Percentiles rank a stretch among this genome's conserved stretches.
These are phyloP conservation scores for Brachionus calyciflorus DNA, from an alignment of 1,140 invertebrate genomes.

Conservation along the genomic window DNA sequence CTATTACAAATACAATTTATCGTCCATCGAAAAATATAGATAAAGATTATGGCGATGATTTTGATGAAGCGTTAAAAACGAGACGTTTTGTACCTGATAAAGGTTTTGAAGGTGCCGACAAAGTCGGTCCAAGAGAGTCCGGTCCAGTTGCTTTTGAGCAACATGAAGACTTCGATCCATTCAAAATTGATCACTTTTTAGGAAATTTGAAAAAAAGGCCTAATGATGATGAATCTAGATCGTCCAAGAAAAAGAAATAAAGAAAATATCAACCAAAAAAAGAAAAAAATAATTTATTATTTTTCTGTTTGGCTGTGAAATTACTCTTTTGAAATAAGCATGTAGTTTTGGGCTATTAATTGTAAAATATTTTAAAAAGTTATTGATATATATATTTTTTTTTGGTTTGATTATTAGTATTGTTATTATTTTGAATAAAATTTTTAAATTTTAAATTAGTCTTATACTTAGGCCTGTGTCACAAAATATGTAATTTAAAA, in stretches of 20 bases:
- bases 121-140: not conserved
- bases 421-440: too few species aligned
- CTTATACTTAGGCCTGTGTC: too few species aligned
- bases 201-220: slow-evolving; percentile 34
- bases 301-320: too few species aligned
- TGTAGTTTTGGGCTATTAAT: too few species aligned
- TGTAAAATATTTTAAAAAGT: too few species aligned
- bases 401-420: too few species aligned
- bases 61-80: not conserved
- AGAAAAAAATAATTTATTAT: too few species aligned
- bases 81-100: slow-evolving; percentile 32
- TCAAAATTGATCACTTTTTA: slow-evolving; percentile 22
- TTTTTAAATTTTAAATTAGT: too few species aligned
- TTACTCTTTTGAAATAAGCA: too few species aligned
- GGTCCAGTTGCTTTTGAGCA: slow-evolving; percentile 46
- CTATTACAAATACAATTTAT: slow-evolving; percentile 83
- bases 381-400: too few species aligned
- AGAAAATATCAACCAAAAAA: not conserved
- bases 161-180: slow-evolving; percentile 46
- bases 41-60: slow-evolving; percentile 41
- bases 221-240: not conserved
- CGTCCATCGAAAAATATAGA: slow-evolving; percentile 69
- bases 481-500: too few species aligned
- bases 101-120: slow-evolving; percentile 37
- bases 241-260: slow-evolving; percentile 30